Evolutionary conservation across 1,140 invertebrate genomes (phyloP), one percentile per base, ranked within the genome.

Genomic region (Sminthurinus signatus): DNA sequence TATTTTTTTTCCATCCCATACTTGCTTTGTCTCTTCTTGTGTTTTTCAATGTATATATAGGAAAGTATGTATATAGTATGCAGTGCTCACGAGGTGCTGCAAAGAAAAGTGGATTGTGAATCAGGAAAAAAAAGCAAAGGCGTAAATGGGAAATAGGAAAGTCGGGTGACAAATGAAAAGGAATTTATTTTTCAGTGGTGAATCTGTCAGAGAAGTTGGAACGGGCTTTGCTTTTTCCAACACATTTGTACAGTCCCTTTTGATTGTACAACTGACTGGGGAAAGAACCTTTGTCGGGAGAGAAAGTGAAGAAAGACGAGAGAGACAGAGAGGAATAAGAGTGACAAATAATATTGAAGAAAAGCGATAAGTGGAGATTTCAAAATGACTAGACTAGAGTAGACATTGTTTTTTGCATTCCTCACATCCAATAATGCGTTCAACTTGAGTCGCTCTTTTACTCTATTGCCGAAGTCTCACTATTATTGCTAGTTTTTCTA

Each of bases 391-490:
- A n/a, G n/a, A n/a, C n/a, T n/a, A n/a, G n/a, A n/a, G n/a, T n/a
- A n/a, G n/a, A n/a, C 62, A 58, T 64, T 64, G 62, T 64, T 64
- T 59, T 64, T 59, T 55, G 46, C 62, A 64, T 64, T 64, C 62
- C 62, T 58, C 62, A 64, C 62, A 59, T 67, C 64, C 65, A 67
- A 63, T 67, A 63, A 67, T 63, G 65, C 61, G 61, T 67, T 60
- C 56, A 63, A 63, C 61, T 66, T 61, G n/a, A 23, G 14, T 43
- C 44, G 36, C 46, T 64, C 19, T 31, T 19, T 64, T 32, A 12
- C 17, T 50, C 21, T 54, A 25, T 62, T 62, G 29, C 23, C 29
- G 5, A 27, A n/a, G n/a, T n/a, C n/a, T n/a, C n/a, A n/a, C n/a
- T n/a, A n/a, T n/a, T n/a, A n/a, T n/a, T n/a, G n/a, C n/a, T n/a